Evolutionary conservation across 92 coral and sea anemone genomes (phyloP).

Genomic region (Phenganax marumi): DNA sequence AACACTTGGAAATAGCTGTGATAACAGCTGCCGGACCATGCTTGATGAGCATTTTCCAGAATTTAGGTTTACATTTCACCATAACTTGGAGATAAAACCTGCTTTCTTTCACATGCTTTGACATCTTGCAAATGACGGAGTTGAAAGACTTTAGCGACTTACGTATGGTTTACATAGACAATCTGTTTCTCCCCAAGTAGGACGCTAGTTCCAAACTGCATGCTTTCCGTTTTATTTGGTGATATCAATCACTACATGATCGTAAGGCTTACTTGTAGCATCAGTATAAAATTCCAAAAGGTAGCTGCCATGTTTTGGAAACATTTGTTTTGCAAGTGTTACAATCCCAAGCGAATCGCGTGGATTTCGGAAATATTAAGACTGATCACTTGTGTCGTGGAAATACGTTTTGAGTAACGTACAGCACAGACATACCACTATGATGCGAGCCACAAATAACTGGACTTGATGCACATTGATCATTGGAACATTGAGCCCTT

Average conservation of each 20-base stretch:
- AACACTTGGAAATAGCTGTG: neutral
- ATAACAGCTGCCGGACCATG: neutral
- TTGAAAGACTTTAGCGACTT: neutral
- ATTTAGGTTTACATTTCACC: neutral
- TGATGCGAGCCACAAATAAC: neutral
- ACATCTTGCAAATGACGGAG: too few relatives aligned
- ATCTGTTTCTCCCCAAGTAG: conserved; percentile 27
- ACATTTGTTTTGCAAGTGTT: neutral
- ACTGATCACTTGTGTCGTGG: too few relatives aligned
- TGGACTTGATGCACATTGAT: neutral
- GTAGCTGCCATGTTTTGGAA: neutral
- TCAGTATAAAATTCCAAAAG: neutral
- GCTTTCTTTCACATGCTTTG: conserved; percentile 7
- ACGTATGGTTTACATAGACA: conserved; percentile 24
- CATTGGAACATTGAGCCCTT: neutral
- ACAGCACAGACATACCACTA: neutral
- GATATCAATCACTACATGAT: too few relatives aligned
- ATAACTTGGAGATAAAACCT: neutral
- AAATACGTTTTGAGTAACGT: neutral
- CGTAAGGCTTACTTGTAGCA: neutral
- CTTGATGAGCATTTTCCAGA: neutral
- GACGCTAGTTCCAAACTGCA: neutral
- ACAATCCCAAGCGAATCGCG: neutral
- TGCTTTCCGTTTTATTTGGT: neutral
- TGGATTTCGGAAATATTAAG: neutral